Base-by-base conservation (phyloP, 2,113 vertebrate species). In the Redunca redunca region DNA sequence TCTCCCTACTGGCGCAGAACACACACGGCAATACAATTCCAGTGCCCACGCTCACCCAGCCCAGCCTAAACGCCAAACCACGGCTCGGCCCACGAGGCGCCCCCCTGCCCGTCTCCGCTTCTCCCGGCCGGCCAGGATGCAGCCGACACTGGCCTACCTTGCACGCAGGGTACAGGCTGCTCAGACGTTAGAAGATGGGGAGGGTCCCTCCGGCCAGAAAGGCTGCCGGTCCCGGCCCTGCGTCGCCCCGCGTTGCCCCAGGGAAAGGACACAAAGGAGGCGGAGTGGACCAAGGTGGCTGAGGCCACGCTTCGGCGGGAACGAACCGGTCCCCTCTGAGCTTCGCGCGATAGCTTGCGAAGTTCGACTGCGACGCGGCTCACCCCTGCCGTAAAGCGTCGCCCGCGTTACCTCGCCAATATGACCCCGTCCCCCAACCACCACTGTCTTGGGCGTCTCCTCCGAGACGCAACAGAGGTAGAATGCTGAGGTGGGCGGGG, bases 331-430 rank as follows among this genome's bases (percentile, higher is more conserved):
- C 7, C 2, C 2, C 40, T 58, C 2, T 0, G 12, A 12, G 26
- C 11, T 16, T 43, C 62, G 3, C 25, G 2, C 30, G 4, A 7
- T 7, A 13, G 36, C 8, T 1, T 0, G 5, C 6, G 0, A 43
- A 19, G 12, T 8, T 14, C 15, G 21, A 74, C 36, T 2, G 53
- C 33, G 40, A 7, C 71, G 33, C 46, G 3, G 6, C 83, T 74
- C 71, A 14, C 16, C 50, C 17, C 23, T 36, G 91, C 19, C 46
- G 62, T 23, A 77, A 57, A 71, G 60, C 23, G 2, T 36, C 17
- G 25, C 52, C 62, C 16, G 7, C 62, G 30, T 64, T 4, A 17
- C 7, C 62, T 16, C 40, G 40, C 40, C 3, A 40, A 40, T 40
- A 40, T 3, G 40, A 40, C 40, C 40, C 40, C 40, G 3, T 3